These are phyloP conservation scores for Dendroctonus ponderosae DNA, from an alignment of 1,140 invertebrate species.

Conservation along the genomic window DNA sequence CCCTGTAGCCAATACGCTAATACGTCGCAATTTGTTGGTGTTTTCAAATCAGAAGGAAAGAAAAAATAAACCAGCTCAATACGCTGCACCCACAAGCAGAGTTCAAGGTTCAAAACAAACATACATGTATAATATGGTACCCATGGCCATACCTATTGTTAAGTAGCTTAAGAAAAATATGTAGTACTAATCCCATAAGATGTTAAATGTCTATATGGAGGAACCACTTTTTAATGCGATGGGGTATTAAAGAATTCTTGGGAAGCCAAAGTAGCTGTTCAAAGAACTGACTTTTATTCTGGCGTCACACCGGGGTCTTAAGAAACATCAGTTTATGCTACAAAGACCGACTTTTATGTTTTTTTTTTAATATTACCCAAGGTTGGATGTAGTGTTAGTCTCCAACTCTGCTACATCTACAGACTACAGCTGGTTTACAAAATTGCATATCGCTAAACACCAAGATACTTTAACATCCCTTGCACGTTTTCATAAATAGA, in stretches of 20 bases:
- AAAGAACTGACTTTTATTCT: no score
- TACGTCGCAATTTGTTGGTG: conserved; percentile 6
- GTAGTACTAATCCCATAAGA: conserved; percentile 14
- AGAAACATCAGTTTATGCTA: neutral
- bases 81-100: conserved; percentile 14
- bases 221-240: conserved; percentile 1
- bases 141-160: conserved; percentile 18
- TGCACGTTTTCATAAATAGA: no score
- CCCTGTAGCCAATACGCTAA: conserved; percentile 6
- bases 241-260: conserved; percentile 9
- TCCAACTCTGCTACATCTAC: no score
- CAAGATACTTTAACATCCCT: no score
- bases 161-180: conserved; percentile 19
- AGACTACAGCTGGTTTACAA: no score
- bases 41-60: conserved; percentile 16
- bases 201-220: conserved; percentile 10
- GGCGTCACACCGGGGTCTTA: no score
- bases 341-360: no score
- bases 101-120: conserved; percentile 18
- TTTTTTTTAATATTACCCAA: no score
- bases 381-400: no score
- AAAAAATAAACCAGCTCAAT: conserved; percentile 12
- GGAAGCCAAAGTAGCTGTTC: neutral
- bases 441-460: no score
- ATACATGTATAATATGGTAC: conserved; percentile 14